These are phyloP conservation scores for Manacus vitellinus DNA, from an alignment of 2,113 vertebrate genomes.

Conservation along the genomic window DNA sequence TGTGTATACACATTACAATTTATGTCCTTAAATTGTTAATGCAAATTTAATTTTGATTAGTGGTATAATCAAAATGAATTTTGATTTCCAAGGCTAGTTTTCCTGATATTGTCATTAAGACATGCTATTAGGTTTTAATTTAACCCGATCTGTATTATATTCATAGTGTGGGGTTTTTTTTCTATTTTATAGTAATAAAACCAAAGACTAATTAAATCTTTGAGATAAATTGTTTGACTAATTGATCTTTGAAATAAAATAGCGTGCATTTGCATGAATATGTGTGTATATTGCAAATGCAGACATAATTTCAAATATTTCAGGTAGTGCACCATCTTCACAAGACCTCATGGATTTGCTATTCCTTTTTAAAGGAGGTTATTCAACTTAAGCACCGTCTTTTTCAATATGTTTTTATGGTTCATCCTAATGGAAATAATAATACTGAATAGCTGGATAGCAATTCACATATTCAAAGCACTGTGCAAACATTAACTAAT, in stretches of 20 bases:
- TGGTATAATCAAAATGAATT: neutral
- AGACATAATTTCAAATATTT: neutral
- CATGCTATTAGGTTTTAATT: neutral
- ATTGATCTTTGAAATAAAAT: neutral
- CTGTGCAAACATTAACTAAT: conserved; percentile 56
- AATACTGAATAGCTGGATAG: conserved; percentile 35
- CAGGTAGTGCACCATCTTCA: neutral
- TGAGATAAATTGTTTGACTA: too few relatives aligned
- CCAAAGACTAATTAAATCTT: neutral
- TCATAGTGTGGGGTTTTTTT: neutral
- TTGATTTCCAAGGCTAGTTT: neutral
- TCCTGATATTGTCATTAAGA: neutral
- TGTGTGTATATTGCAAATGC: neutral
- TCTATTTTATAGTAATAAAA: neutral
- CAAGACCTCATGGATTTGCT: neutral
- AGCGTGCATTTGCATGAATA: fast-evolving
- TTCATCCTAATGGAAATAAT: conserved; percentile 48
- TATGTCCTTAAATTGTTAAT: neutral
- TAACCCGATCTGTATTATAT: neutral
- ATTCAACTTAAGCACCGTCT: neutral
- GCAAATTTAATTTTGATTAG: too few relatives aligned
- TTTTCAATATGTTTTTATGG: neutral
- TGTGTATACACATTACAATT: neutral
- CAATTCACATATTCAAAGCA: conserved; percentile 47
- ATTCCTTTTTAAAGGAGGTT: neutral